Base-by-base conservation (phyloP, 1,140 invertebrate genomes). In the Bilobella aurantiaca region DNA sequence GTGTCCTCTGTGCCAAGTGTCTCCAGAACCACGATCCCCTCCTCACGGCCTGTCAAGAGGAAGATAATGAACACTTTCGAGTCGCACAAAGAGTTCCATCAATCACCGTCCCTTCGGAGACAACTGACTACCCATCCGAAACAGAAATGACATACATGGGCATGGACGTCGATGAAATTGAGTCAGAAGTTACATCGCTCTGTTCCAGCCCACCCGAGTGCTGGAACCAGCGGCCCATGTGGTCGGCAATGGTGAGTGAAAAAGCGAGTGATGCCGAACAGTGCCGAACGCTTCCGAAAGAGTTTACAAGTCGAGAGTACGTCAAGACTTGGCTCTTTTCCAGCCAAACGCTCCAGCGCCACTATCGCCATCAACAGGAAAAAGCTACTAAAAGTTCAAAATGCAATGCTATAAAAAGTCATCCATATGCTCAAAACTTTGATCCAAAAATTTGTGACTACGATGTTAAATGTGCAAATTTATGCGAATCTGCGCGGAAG, bases 11-110 rank as follows among this genome's bases (percentile, higher is more conserved):
- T 69, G 71, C 71, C 58, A 72, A 72, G 58, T 72, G 71, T 57
- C 56, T 72, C 57, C 65, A 68, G 57, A 72, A 72, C 62, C 71
- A 72, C 65, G 71, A 72, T 47, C 71, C 71, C 1, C 65, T 72
- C 28, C 53, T 72, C 23, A 66, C 68, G 28, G 69, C 68, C 62
- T 72, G 71, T 64, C 37, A 62, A n/a, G n/a, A n/a, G 3, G 69
- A 67, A 34, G 66, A 66, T 21, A 64, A 66, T 29, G 34, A 28
- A 49, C 32, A 49, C 23, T 34, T n/a, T n/a, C n/a, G 21, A 64
- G 2, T 30, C 8, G 27, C 31, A 56, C 62, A 16, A 62, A 27
- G 14, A 46, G 31, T 49, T 32, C 30, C 31, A 37, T 57, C 30
- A 28, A 58, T 64, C 23, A 25, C 28, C 27, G 14, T 58, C 28